Evolutionary conservation across 2,797 vertebrate species (phyloP), one percentile per base, ranked within the genome.

Genomic region (Brachyrhaphis roseni): DNA sequence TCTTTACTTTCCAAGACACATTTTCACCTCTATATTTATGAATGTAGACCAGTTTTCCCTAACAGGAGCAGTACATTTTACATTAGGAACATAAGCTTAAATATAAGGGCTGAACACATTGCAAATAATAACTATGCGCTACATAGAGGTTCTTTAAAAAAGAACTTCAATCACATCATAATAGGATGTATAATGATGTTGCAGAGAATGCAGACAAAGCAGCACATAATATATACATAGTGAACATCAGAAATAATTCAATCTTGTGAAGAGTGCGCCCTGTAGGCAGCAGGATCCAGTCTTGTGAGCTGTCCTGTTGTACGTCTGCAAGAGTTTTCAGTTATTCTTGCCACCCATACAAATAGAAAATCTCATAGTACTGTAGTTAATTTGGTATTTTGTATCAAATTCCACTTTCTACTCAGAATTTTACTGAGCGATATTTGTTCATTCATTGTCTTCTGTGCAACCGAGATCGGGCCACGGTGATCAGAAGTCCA

Each of bases 191-290:
- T 64, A 64, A 39, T 28, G 45, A 26, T 36, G 13, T n/a, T 36
- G 66, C 8, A 46, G 15, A 74, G 31, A 77, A 68, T 59, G 31
- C 45, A 81, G 47, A 72, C 26, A 64, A 64, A 74, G 34, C 57
- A 51, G 34, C 46, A 76, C 74, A 64, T 74, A 45, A 31, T 28
- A 47, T 68, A 45, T 71, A 43, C 8, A 74, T 78, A 47, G 78
- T 51, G 82, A 81, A 83, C 80, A 85, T 85, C 85, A 86, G 78
- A n/a, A 80, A 72, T 70, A 78, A 89, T 87, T 76, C 70, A 31
- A 87, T 80, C 81, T 74, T 55, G 83, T 85, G 34, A n/a, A 49
- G 49, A 77, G 46, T 15, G 23, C 79, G 46, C 64, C 66, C 82
- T 68, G 66, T 76, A 68, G 20, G 83, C 53, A 82, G 31, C 46